Evolutionary conservation across 2,113 vertebrate genomes (phyloP).

Genomic region (Phainopepla nitens): DNA sequence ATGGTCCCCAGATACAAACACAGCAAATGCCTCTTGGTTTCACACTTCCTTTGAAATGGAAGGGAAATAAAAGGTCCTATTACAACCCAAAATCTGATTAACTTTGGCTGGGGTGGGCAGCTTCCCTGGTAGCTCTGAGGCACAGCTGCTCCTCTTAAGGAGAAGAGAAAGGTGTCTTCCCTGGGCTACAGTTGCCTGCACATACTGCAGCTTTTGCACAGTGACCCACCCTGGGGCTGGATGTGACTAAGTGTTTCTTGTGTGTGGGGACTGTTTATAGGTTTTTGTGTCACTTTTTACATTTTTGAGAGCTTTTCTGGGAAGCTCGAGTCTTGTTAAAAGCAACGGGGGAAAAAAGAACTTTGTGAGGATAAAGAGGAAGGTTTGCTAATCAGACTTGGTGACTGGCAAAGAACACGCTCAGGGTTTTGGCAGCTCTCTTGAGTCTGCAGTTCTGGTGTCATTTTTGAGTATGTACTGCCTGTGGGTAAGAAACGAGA

Average conservation of each 20-base stretch:
- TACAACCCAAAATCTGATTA: background rate
- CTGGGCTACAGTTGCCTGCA: background rate
- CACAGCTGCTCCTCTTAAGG: background rate
- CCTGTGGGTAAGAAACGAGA: background rate
- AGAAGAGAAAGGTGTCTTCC: background rate
- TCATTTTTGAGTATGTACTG: rapidly evolving
- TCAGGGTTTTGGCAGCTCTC: background rate
- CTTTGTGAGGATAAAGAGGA: background rate
- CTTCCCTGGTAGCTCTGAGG: background rate
- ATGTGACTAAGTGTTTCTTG: background rate
- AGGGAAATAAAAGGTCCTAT: background rate
- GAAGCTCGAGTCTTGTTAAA: background rate
- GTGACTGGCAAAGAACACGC: background rate
- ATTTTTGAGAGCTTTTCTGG: background rate
- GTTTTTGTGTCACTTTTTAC: background rate
- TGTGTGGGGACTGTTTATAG: background rate
- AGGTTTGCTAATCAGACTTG: background rate
- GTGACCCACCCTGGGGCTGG: background rate
- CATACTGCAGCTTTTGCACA: background rate
- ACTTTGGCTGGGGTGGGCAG: background rate
- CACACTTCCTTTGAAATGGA: background rate
- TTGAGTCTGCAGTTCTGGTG: background rate
- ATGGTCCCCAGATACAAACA: rapidly evolving
- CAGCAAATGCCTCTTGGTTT: background rate
- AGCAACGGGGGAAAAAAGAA: background rate